These are phyloP conservation scores for Schizaphis graminum DNA, from an alignment of 2,888 invertebrate genomes.

Conservation along the genomic window DNA sequence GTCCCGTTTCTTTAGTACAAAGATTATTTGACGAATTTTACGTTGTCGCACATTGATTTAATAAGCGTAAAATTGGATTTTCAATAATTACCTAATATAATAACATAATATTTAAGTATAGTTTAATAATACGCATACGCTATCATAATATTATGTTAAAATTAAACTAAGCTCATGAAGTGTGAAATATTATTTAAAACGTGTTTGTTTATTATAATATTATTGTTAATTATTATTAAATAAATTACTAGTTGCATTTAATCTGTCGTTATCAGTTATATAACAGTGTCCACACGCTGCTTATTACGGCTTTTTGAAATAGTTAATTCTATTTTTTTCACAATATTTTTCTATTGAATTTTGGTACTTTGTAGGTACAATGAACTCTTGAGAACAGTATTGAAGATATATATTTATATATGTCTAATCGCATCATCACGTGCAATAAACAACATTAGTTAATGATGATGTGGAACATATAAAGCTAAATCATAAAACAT, in stretches of 20 bases:
- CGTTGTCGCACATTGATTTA: conserved; percentile 22
- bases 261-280: too few relatives aligned
- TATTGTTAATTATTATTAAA: neutral
- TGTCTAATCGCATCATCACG: conserved; percentile 12
- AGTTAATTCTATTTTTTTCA: conserved; percentile 35
- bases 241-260: neutral
- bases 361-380: conserved; percentile 39
- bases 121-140: neutral
- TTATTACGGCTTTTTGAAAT: neutral
- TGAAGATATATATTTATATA: conserved; percentile 10
- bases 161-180: neutral
- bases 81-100: neutral
- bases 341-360: conserved; percentile 44
- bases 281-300: neutral
- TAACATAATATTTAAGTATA: conserved; percentile 9
- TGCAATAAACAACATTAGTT: conserved; percentile 26
- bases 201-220: neutral
- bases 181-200: neutral
- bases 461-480: neutral
- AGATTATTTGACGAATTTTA: conserved; percentile 6
- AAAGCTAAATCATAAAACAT: neutral
- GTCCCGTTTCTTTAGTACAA: conserved; percentile 25
- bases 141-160: neutral
- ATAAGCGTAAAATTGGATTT: conserved; percentile 58
- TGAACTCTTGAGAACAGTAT: conserved; percentile 51